These are phyloP conservation scores for Coracopsis vasa DNA, from an alignment of 2,113 vertebrate species.

Conservation along the genomic window DNA sequence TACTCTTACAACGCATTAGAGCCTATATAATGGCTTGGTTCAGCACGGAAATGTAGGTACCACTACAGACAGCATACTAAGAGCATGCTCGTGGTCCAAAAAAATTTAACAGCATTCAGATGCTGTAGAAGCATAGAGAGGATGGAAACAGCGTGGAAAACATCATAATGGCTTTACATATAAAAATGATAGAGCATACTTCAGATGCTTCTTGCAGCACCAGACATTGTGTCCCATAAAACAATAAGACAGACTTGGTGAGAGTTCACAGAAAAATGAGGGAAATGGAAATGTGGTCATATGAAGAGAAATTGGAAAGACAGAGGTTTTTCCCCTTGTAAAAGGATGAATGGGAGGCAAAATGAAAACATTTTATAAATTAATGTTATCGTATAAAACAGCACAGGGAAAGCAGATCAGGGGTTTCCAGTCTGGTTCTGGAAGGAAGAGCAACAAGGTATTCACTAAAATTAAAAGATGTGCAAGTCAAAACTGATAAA, in stretches of 20 bases:
- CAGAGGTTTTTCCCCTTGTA: background rate
- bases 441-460: slow-evolving; percentile 20
- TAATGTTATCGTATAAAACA: background rate
- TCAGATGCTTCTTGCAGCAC: background rate
- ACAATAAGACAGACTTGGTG: background rate
- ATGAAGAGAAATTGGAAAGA: background rate
- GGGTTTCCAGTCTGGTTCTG: slow-evolving; percentile 1
- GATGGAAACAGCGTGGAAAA: background rate
- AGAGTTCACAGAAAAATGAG: slow-evolving; percentile 19
- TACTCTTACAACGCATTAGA: background rate
- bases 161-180: background rate
- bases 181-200: background rate
- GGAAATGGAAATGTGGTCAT: slow-evolving; percentile 9
- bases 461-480: slow-evolving; percentile 43
- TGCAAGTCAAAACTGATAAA: slow-evolving; percentile 62
- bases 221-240: background rate
- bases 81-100: background rate
- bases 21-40: background rate
- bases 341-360: background rate
- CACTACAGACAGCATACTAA: background rate
- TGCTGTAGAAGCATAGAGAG: background rate
- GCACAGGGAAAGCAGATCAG: background rate
- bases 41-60: background rate
- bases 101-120: background rate
- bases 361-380: slow-evolving; percentile 1